These are phyloP conservation scores for Hepsetus odoe DNA, from an alignment of 2,113 vertebrate genomes.

Conservation along the genomic window DNA sequence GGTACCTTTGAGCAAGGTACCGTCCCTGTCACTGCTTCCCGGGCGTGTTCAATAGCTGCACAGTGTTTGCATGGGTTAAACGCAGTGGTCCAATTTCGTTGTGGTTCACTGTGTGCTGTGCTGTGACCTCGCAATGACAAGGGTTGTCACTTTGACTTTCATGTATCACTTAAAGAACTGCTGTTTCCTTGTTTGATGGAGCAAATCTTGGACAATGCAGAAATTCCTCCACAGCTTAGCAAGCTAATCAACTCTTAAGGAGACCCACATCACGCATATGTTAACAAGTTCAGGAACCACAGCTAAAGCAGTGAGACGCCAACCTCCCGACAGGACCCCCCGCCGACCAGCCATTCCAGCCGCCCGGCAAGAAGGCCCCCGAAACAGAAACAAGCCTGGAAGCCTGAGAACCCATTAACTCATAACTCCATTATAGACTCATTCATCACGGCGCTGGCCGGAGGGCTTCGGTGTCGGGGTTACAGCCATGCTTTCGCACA, in stretches of 20 bases:
- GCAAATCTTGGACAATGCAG: too few relatives aligned
- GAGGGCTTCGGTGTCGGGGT: background rate
- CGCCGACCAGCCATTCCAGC: background rate
- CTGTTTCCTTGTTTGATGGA: too few relatives aligned
- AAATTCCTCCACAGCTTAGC: slow-evolving; percentile 56
- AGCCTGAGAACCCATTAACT: background rate
- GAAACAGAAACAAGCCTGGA: background rate
- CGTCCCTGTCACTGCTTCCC: too few relatives aligned
- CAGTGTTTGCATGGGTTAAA: too few relatives aligned
- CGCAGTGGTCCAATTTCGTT: too few relatives aligned
- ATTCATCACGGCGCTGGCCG: background rate
- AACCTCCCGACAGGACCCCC: background rate
- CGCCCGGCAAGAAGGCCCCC: background rate
- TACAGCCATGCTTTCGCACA: background rate
- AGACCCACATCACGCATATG: background rate
- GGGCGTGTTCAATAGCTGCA: too few relatives aligned
- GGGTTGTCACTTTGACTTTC: too few relatives aligned
- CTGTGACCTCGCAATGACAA: too few relatives aligned
- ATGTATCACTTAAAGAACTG: too few relatives aligned
- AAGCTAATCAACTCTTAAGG: background rate
- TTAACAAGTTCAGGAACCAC: background rate
- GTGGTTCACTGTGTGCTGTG: too few relatives aligned
- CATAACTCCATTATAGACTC: background rate
- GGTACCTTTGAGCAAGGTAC: too few relatives aligned
- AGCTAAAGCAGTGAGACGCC: background rate